Base-by-base conservation (phyloP, 2,888 invertebrate genomes). In the Euclidia mi region DNA sequence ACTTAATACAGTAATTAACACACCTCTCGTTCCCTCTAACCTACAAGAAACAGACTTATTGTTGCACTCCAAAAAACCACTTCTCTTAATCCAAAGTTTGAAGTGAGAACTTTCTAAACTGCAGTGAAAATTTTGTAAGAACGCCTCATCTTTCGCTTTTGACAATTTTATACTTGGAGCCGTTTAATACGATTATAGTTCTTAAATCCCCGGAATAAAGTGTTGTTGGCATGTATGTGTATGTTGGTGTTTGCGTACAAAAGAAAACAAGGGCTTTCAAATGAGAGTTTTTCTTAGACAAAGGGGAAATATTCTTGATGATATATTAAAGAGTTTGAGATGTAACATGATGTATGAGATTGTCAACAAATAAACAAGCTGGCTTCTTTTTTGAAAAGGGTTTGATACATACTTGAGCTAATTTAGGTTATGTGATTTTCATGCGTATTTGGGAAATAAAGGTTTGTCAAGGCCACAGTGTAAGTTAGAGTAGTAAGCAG, bases 211-310 rank as follows among this genome's bases (percentile, higher is more conserved):
- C 3, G 0, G 9, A 0, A 7, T 56, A 62, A 46, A 18, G 50
- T 53, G 1, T 12, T 17, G 0, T 4, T 0, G 7, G 15, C 25
- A 6, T 41, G 66, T 14, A 15, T 1, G n/a, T 1, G 9, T 3
- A 56, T 40, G 14, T 3, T 59, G 29, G 65, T 51, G 28, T 55
- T 52, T 7, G 0, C 14, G 11, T 15, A 49, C 50, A 58, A 72
- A 66, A 58, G 65, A 52, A 60, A 42, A 48, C 35, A 47, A 12
- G 28, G 25, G 51, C 47, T 53, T 58, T 55, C 48, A 65, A 55
- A 71, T 72, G 65, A 58, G 56, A 57, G 56, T 62, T 55, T n/a
- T n/a, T 55, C 11, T 40, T n/a, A 56, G 38, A 55, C 65, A 72
- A 69, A 59, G 14, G 40, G n/a, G 37, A 51, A 53, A 52, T 47